Conservation (phyloP, 2,113 vertebrate genomes). For the Pseudorasbora parva region DNA sequence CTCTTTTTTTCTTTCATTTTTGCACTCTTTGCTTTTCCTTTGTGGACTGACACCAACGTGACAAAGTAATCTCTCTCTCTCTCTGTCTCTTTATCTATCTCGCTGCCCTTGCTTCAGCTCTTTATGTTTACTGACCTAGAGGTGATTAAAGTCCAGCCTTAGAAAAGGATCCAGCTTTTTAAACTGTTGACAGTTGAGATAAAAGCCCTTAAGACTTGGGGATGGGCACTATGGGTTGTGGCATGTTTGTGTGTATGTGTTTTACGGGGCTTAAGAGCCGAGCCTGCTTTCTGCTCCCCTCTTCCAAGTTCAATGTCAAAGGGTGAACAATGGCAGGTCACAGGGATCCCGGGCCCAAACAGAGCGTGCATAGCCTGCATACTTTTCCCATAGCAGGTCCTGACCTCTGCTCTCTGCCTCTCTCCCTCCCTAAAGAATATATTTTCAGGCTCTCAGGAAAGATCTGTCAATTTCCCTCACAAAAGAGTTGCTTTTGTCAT, state of each 20-base stretch:
- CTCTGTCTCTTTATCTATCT: neutral
- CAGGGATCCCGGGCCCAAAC: constrained; percentile 72
- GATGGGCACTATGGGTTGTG: constrained; percentile 54
- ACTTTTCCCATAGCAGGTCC: constrained; percentile 69
- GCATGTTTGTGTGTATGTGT: constrained; percentile 62
- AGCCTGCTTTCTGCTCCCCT: constrained; percentile 40
- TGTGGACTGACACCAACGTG: constrained; percentile 7
- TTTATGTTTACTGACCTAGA: constrained; percentile 71
- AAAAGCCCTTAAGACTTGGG: constrained; percentile 65
- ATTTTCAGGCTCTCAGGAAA: constrained; percentile 28
- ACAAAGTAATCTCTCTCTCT: constrained; percentile 30
- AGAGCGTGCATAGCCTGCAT: constrained; percentile 70
- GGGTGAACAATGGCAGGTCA: constrained; percentile 68
- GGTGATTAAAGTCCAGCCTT: constrained; percentile 79
- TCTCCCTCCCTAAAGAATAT: constrained; percentile 41
- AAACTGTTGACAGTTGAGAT: constrained; percentile 81
- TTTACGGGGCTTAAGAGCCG: constrained; percentile 6
- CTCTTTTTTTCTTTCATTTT: constrained; percentile 31
- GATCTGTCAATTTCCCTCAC: constrained; percentile 34
- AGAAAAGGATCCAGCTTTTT: constrained; percentile 74
- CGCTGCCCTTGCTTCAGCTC: constrained; percentile 65
- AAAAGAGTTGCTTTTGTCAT: constrained; percentile 10
- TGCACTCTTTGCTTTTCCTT: neutral
- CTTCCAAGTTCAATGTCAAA: constrained; percentile 77
- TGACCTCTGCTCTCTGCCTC: constrained; percentile 40